phyloP scores from a whole-genome alignment of 2,888 invertebrate species.

The Seira musarum region DNA sequence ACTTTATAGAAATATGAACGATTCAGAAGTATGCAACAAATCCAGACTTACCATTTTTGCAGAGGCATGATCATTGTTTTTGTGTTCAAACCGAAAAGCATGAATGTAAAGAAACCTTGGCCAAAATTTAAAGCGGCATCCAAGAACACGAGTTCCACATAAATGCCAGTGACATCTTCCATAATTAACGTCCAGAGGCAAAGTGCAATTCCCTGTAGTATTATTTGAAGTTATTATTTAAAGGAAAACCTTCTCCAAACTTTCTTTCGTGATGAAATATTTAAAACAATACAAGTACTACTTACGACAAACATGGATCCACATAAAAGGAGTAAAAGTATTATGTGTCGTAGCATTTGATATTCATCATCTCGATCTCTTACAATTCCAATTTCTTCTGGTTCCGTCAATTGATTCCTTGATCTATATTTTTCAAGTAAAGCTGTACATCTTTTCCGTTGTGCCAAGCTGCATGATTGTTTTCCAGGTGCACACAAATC shows the following conservation, averaged over 20 bases:
- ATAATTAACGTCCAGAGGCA: conserved; percentile 87
- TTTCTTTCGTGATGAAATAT: not conserved
- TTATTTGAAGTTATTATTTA: too few relatives aligned
- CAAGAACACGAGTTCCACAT: conserved; percentile 92
- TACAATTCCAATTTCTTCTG: conserved; percentile 70
- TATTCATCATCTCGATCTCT: conserved; percentile 71
- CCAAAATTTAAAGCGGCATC: conserved; percentile 92
- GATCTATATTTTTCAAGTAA: conserved; percentile 69
- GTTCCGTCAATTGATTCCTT: conserved; percentile 70
- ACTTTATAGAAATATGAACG: not conserved
- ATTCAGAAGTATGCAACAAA: not conserved
- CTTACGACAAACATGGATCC: conserved; percentile 92
- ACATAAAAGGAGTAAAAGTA: conserved; percentile 84
- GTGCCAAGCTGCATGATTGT: conserved; percentile 64
- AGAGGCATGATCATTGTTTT: conserved; percentile 75
- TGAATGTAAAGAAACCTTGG: conserved; percentile 88
- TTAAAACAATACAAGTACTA: conserved; percentile 66
- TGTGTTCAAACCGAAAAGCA: conserved; percentile 89
- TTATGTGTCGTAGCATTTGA: conserved; percentile 86
- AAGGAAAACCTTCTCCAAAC: too few relatives aligned
- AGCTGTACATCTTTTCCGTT: conserved; percentile 68
- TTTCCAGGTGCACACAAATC: conserved; percentile 68
- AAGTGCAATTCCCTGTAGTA: conserved; percentile 83
- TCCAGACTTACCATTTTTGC: conserved; percentile 64
- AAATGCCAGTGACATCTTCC: conserved; percentile 90